These are phyloP conservation scores for Dysmachus trigonus DNA, from an alignment of 2,888 invertebrate genomes.

Conservation along the genomic window DNA sequence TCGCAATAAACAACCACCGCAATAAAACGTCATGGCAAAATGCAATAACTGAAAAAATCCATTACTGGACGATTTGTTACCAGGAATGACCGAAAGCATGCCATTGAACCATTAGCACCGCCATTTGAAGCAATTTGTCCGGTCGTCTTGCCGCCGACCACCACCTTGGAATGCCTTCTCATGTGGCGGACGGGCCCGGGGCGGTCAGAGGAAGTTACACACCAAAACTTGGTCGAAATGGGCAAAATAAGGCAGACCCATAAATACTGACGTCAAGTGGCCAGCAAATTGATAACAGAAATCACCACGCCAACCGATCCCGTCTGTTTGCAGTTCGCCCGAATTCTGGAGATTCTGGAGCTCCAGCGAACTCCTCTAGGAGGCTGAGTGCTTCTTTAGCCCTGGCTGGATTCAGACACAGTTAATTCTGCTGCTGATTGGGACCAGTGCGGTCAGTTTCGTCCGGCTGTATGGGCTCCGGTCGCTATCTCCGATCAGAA, in stretches of 20 bases:
- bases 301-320: slow-evolving; percentile 32
- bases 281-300: slow-evolving; percentile 34
- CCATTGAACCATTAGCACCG: slow-evolving; percentile 29
- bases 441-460: not conserved
- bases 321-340: not conserved
- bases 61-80: slow-evolving; percentile 18
- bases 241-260: slow-evolving; percentile 13
- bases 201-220: not conserved
- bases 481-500: not conserved
- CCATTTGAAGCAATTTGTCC: slow-evolving; percentile 33
- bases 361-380: not conserved
- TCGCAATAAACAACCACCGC: not conserved
- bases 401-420: not conserved
- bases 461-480: not conserved
- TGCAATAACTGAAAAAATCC: slow-evolving; percentile 28
- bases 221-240: not conserved
- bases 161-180: not conserved
- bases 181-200: not conserved
- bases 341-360: not conserved
- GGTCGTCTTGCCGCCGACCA: not conserved
- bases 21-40: not conserved
- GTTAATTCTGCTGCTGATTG: not conserved
- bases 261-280: slow-evolving; percentile 31
- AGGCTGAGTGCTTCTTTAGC: not conserved
- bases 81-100: slow-evolving; percentile 9